Evolutionary conservation across 2,113 vertebrate species (phyloP), one percentile per base, ranked within the genome.

Genomic region (Zosterops hypoxanthus): DNA sequence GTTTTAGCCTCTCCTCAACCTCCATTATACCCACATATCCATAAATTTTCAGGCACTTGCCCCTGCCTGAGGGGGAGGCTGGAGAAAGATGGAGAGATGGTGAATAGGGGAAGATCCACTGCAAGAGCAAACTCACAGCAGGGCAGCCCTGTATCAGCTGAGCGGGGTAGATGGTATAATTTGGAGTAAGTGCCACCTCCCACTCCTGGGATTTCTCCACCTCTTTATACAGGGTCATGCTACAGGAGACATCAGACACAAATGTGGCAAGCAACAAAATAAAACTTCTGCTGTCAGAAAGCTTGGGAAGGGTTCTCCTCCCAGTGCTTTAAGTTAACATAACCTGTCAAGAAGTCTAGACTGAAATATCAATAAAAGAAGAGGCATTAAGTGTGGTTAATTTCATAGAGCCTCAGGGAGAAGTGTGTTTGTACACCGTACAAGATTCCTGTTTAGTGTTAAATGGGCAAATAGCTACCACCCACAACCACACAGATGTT

Each of bases 81-180:
- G 39, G 15, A 78, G 23, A 41, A 52, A 65, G 12, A 9, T 16
- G 0, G 2, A 34, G 24, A 63, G 15, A 34, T 12, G 5, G 8
- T 50, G 33, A 13, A 36, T 3, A 52, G 29, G 56, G 56, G 41
- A 42, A 44, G 12, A 69, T 52, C 23, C 15, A 29, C 34, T 21
- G 18, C 23, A 21, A 78, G 9, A 63, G 17, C 10, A 82, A 85
- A 52, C 4, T 63, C 10, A 39, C 15, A 65, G 14, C 18, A 33
- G 29, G 13, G 10, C 33, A 79, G 29, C 5, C 17, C 53, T 36
- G 4, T 56, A 28, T 72, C n/a, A 82, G 28, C 19, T 3, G 11
- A 11, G 11, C 1, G 1, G 8, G 3, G 2, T 0, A 78, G 65
- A 73, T 28, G 29, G 18, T 19, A 47, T 47, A 12, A 57, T 0